Conservation (phyloP, 2,888 invertebrate species). For the Anodontia alba region DNA sequence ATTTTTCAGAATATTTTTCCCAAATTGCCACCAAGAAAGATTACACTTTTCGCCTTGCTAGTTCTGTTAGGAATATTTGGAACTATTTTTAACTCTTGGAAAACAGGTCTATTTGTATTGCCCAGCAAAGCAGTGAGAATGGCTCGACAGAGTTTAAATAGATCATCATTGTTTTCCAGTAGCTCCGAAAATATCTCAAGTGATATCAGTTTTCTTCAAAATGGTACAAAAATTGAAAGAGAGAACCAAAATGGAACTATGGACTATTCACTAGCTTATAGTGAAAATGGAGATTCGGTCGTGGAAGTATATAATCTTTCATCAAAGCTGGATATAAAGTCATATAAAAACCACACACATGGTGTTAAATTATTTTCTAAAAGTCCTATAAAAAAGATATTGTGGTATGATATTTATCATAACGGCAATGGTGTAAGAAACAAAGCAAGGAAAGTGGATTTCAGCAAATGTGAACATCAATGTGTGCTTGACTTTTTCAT, state of each 20-base stretch:
- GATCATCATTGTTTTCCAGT: too few relatives aligned
- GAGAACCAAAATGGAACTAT: too few relatives aligned
- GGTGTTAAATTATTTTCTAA: too few relatives aligned
- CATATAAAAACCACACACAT: too few relatives aligned
- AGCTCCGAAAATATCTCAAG: too few relatives aligned
- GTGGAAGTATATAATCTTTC: background rate
- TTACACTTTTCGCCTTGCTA: background rate
- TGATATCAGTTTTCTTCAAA: too few relatives aligned
- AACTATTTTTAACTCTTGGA: background rate
- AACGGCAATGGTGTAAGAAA: slow-evolving; percentile 19
- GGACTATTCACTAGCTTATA: background rate
- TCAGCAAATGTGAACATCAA: slow-evolving; percentile 9
- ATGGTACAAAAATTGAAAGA: too few relatives aligned
- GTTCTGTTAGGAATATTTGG: background rate
- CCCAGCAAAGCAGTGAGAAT: too few relatives aligned
- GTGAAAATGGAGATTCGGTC: background rate
- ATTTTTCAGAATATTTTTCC: too few relatives aligned
- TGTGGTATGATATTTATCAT: slow-evolving; percentile 27
- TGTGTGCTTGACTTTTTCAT: background rate
- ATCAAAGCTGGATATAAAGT: background rate
- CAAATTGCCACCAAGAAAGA: background rate
- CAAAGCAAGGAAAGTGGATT: background rate
- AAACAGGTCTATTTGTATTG: too few relatives aligned
- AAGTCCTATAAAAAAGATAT: slow-evolving; percentile 16
- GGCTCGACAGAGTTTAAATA: too few relatives aligned